phyloP scores from a whole-genome alignment of 2,113 vertebrate genomes.

The Struthidea cinerea region DNA sequence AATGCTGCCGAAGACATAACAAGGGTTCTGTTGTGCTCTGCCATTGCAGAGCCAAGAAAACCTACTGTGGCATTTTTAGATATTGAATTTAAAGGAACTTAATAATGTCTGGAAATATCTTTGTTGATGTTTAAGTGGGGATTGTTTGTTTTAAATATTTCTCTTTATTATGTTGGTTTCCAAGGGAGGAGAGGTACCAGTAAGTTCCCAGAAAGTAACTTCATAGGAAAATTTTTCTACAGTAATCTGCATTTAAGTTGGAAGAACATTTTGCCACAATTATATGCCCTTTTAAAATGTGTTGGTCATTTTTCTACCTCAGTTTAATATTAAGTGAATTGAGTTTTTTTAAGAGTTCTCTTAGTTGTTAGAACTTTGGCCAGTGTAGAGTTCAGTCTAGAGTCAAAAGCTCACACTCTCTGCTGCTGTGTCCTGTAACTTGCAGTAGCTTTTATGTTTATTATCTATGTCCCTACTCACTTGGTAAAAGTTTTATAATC shows the following conservation, averaged over 20 bases:
- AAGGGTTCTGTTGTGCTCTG: constrained; percentile 57
- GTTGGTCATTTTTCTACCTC: neutral
- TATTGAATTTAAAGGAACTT: constrained; percentile 42
- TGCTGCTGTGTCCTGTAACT: neutral
- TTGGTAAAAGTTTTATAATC: neutral
- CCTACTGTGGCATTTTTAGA: constrained; percentile 17
- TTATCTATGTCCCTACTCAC: neutral
- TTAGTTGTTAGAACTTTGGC: neutral
- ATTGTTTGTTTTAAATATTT: neutral
- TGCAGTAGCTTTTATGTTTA: neutral
- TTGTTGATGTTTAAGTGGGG: neutral
- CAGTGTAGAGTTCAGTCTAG: neutral
- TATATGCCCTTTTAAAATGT: neutral
- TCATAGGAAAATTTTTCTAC: neutral
- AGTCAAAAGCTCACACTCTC: neutral
- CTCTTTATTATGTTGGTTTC: neutral
- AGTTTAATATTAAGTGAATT: neutral
- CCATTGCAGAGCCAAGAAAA: constrained; percentile 47
- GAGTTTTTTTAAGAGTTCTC: neutral
- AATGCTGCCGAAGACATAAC: neutral
- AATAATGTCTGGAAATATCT: neutral
- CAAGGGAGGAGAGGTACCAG: neutral
- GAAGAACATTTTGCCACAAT: neutral
- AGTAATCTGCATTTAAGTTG: neutral
- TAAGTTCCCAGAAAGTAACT: neutral